A percentile compares a stretch with the other conserved stretches of the same genome.
phyloP scores from a whole-genome alignment of 2,888 invertebrate species.

The Drosophila atripex region DNA sequence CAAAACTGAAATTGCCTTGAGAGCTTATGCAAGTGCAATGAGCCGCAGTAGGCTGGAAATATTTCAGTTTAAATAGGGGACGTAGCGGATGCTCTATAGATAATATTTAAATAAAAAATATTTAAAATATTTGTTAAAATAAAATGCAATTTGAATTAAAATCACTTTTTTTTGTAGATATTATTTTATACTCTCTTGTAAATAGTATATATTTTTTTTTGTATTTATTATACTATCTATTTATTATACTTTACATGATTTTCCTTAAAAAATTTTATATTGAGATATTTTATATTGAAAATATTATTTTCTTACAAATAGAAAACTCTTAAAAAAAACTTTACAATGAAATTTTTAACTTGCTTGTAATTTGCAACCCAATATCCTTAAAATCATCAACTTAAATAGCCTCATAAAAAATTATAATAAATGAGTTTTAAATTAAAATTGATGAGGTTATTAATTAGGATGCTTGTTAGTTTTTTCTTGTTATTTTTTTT shows the following conservation, averaged over 20 bases:
- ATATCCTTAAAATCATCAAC: neutral
- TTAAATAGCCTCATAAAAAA: neutral
- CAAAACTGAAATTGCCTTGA: constrained; percentile 9
- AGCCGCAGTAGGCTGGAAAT: constrained; percentile 9
- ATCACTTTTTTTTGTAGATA: too few relatives aligned
- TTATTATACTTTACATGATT: too few relatives aligned
- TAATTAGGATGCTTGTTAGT: neutral
- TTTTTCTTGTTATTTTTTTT: neutral
- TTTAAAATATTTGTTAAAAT: neutral
- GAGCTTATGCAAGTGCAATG: constrained; percentile 47
- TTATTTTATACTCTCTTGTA: too few relatives aligned
- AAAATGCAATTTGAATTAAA: too few relatives aligned
- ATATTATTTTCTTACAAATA: too few relatives aligned
- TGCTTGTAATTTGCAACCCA: too few relatives aligned
- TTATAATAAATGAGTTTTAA: neutral
- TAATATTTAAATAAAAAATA: neutral
- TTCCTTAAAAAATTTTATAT: too few relatives aligned
- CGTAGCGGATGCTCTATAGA: constrained; percentile 1
- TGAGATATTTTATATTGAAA: too few relatives aligned
- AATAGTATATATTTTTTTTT: too few relatives aligned
- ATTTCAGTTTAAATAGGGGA: neutral
- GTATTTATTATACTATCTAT: too few relatives aligned
- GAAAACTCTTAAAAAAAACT: too few relatives aligned
- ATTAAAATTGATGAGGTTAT: neutral
- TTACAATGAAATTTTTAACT: neutral